A percentile compares a stretch with the other conserved stretches of the same genome.
phyloP scores from a whole-genome alignment of 2,113 vertebrate genomes.

The Merops nubicus region DNA sequence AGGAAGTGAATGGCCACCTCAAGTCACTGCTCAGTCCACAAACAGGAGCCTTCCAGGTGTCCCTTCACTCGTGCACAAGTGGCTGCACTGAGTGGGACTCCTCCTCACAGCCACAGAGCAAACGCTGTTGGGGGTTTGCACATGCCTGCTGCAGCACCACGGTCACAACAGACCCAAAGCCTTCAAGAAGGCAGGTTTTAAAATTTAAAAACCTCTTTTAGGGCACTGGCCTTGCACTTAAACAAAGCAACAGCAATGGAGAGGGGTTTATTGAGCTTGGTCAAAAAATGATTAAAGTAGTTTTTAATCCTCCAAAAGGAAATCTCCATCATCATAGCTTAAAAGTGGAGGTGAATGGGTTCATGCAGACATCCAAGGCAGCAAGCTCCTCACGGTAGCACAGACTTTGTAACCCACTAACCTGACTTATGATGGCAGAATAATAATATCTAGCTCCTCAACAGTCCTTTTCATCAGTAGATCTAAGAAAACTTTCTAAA shows the following conservation, averaged over 20 bases:
- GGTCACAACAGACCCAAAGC: background rate
- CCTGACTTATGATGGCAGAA: background rate
- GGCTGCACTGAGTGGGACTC: background rate
- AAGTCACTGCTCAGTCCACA: background rate
- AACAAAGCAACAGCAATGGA: background rate
- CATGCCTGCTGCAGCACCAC: fast-evolving
- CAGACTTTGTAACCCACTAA: constrained; percentile 34
- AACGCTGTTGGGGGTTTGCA: background rate
- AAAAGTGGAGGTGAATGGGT: background rate
- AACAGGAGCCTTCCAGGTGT: background rate
- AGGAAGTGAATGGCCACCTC: background rate
- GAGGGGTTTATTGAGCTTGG: background rate
- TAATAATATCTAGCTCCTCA: background rate
- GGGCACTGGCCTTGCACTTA: background rate
- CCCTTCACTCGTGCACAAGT: background rate
- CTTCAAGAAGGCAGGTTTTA: background rate
- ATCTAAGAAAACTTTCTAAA: background rate
- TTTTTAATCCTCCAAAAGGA: background rate
- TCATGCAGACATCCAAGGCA: background rate
- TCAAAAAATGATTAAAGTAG: background rate
- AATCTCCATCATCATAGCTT: background rate
- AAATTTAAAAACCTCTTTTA: background rate
- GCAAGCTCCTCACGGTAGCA: background rate
- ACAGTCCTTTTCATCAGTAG: constrained; percentile 1
- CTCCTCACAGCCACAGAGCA: background rate